phyloP scores from a whole-genome alignment of 2,888 invertebrate genomes.

The Zaprionus bogoriensis region DNA sequence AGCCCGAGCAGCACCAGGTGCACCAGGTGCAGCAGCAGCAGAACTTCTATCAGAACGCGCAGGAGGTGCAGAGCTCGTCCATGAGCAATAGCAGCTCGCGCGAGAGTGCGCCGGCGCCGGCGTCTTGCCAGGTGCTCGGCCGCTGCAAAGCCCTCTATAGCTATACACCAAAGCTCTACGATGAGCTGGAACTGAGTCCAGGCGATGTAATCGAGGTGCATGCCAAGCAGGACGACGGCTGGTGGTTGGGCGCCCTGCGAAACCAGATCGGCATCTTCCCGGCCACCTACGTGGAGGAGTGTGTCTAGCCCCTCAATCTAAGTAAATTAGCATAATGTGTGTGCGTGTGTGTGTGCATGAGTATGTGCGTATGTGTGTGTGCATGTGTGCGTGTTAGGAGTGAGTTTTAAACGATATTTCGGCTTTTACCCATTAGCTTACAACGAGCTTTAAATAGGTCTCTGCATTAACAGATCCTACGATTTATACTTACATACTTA shows the following conservation, averaged over 20 bases:
- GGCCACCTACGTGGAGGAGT: conserved; percentile 95
- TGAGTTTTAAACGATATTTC: conserved; percentile 25
- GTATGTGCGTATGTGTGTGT: conserved; percentile 8
- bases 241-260: conserved; percentile 95
- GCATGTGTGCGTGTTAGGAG: conserved; percentile 7
- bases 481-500: neutral
- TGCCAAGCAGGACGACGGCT: conserved; percentile 95
- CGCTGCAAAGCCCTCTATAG: conserved; percentile 93
- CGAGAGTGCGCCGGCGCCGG: conserved; percentile 8
- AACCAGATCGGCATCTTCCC: conserved; percentile 94
- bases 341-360: conserved; percentile 5
- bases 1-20: conserved; percentile 65
- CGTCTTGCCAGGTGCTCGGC: conserved; percentile 83
- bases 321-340: too few species aligned
- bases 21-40: neutral
- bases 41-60: conserved; percentile 67
- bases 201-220: conserved; percentile 94
- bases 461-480: conserved; percentile 32
- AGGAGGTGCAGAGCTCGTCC: conserved; percentile 48
- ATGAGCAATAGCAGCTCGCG: conserved; percentile 27
- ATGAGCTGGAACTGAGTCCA: conserved; percentile 90
- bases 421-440: conserved; percentile 32
- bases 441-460: conserved; percentile 48
- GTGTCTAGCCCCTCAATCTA: conserved; percentile 80
- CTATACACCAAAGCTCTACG: conserved; percentile 93